These are phyloP conservation scores for Hemiscyllium ocellatum DNA, from an alignment of 2,113 vertebrate genomes.

Conservation along the genomic window DNA sequence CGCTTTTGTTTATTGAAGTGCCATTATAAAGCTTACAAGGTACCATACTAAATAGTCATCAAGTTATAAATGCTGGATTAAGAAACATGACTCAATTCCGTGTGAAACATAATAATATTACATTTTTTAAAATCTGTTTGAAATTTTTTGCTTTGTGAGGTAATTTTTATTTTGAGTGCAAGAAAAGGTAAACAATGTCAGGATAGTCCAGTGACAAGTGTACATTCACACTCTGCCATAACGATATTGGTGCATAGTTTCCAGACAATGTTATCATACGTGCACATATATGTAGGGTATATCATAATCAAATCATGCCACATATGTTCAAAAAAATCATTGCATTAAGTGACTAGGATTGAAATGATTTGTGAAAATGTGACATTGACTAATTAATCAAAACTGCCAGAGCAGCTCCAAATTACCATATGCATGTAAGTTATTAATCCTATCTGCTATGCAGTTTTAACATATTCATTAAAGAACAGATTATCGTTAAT, in stretches of 20 bases:
- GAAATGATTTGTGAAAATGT: not conserved
- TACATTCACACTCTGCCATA: not conserved
- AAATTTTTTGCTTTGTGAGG: not conserved
- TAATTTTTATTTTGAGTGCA: not conserved
- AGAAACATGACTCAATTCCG: not conserved
- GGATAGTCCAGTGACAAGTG: not conserved
- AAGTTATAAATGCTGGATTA: not conserved
- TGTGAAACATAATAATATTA: not conserved
- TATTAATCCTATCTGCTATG: not conserved
- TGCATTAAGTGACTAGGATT: slow-evolving; percentile 12
- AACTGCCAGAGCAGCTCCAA: not conserved
- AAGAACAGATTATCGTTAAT: not conserved
- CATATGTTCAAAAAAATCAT: not conserved
- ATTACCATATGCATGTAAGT: not conserved
- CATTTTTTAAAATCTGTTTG: not conserved
- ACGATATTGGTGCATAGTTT: not conserved
- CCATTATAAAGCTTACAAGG: not conserved
- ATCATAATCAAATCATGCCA: not conserved
- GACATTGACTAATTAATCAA: slow-evolving; percentile 22
- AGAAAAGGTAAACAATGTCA: not conserved
- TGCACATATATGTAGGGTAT: not conserved
- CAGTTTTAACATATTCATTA: not conserved
- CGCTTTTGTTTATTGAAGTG: not conserved
- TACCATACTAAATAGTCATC: not conserved
- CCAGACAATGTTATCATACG: not conserved